Evolutionary conservation across 2,888 invertebrate species (phyloP).

Genomic region (Agonopterix arenella): DNA sequence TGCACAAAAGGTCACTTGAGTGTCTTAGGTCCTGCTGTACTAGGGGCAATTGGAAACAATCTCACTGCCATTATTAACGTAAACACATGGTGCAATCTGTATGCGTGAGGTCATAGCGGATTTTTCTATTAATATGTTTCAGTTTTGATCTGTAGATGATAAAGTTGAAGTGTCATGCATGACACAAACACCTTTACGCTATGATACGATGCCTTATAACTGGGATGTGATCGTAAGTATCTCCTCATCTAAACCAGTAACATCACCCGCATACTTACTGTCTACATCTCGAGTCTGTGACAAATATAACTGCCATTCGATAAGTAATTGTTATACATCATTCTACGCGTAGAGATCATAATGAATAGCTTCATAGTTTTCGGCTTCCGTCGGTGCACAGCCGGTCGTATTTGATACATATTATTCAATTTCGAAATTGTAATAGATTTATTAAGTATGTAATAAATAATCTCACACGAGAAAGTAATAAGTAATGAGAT

Average conservation of each 20-base stretch:
- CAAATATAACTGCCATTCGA: slow-evolving; percentile 72
- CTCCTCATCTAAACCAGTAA: neutral
- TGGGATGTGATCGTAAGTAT: slow-evolving; percentile 31
- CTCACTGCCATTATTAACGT: slow-evolving; percentile 70
- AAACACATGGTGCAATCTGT: slow-evolving; percentile 49
- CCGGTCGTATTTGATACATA: slow-evolving; percentile 70
- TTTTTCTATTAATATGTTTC: slow-evolving; percentile 30
- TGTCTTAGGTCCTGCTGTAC: slow-evolving; percentile 47
- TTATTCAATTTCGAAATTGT: slow-evolving; percentile 73
- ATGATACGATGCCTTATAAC: slow-evolving; percentile 60
- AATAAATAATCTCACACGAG: slow-evolving; percentile 63
- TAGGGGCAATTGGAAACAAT: slow-evolving; percentile 49
- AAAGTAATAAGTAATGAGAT: slow-evolving; percentile 65
- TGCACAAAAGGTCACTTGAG: slow-evolving; percentile 67
- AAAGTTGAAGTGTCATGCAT: slow-evolving; percentile 34
- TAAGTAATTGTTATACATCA: slow-evolving; percentile 67
- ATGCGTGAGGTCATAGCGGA: slow-evolving; percentile 39
- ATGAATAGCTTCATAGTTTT: slow-evolving; percentile 57
- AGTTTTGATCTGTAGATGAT: slow-evolving; percentile 26
- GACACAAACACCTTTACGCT: slow-evolving; percentile 33
- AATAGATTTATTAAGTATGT: slow-evolving; percentile 69
- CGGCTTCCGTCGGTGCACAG: slow-evolving; percentile 68
- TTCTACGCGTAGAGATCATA: slow-evolving; percentile 53
- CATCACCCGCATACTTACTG: slow-evolving; percentile 13
- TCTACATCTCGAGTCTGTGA: slow-evolving; percentile 47